Evolutionary conservation across 2,888 invertebrate species (phyloP), one percentile per base, ranked within the genome.

Genomic region (Eupelmus urozonus): DNA sequence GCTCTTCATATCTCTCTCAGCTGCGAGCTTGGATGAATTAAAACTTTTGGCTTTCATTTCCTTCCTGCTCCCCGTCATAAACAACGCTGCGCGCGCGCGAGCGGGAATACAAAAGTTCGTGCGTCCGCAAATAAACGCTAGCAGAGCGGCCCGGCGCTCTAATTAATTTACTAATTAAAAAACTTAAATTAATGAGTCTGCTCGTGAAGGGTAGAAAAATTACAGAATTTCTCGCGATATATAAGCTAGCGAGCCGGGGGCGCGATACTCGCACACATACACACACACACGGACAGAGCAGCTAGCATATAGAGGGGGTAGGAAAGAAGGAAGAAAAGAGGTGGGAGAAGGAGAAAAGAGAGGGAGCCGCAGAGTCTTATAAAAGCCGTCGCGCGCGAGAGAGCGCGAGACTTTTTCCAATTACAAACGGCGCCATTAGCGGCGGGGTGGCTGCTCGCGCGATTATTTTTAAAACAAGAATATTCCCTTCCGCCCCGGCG

Each of bases 381-480:
- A 76, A 79, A 79, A 79, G 66, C 57, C 78, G 69, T 76, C 69
- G 73, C 76, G 76, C n/a, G 59, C 71, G 59, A 62, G 74, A 59
- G 78, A 55, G 71, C 63, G 59, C 71, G 27, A 72, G 79, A 86
- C 84, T 83, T 87, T 87, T 86, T 87, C 85, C 87, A 86, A 86
- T 87, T 87, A 86, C 85, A 85, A 86, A 85, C 83, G 85, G 83
- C 85, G 85, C 85, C 86, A 86, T 87, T 86, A 85, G 82, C 83
- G 51, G 34, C 9, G 34, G 34, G 34, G 34, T 34, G 9, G 34
- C 9, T 9, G 13, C 45, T 57, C 13, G 25, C 40, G 81, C 81
- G 69, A 77, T 83, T 87, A 85, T 87, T 87, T 87, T 88, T 87
- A 84, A 87, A 87, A 87, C 85, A 87, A 87, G 84, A 87, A 88